phyloP scores from a whole-genome alignment of 2,888 invertebrate species.

The Perithous albicinctus region DNA sequence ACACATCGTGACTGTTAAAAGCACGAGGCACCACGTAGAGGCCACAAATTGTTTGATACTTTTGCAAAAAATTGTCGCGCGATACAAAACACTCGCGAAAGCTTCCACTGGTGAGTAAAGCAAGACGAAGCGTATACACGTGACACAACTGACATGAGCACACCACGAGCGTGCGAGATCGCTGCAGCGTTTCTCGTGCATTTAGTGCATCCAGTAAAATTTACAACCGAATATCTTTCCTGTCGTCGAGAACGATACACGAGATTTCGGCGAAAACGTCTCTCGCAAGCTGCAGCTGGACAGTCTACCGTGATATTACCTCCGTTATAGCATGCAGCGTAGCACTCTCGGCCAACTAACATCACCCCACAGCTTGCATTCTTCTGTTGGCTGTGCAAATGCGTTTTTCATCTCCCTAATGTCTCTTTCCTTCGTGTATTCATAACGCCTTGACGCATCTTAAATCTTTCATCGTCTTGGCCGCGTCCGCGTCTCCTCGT shows the following conservation, averaged over 20 bases:
- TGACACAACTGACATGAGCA: not conserved
- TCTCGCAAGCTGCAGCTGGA: conserved; percentile 54
- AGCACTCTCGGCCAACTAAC: not conserved
- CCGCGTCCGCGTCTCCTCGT: conserved; percentile 4
- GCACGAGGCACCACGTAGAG: too few species aligned
- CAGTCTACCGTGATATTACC: conserved; percentile 47
- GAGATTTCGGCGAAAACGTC: conserved; percentile 57
- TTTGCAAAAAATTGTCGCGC: too few species aligned
- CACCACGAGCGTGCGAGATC: not conserved
- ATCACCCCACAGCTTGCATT: not conserved
- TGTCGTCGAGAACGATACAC: conserved; percentile 52
- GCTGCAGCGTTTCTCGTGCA: conserved; percentile 21
- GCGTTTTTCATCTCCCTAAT: conserved; percentile 60
- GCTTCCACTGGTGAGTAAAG: not conserved
- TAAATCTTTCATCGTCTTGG: conserved; percentile 64
- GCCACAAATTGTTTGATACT: too few species aligned
- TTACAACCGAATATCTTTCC: conserved; percentile 45
- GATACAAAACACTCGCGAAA: not conserved
- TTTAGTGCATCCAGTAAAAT: conserved; percentile 26
- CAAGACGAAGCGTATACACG: not conserved
- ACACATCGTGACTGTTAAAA: too few species aligned
- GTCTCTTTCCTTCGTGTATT: conserved; percentile 58
- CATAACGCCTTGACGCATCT: conserved; percentile 60
- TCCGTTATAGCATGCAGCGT: conserved; percentile 3
- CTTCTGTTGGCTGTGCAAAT: conserved; percentile 53